Conservation (phyloP, 2,888 invertebrate species). For the Octonoba sinensis region DNA sequence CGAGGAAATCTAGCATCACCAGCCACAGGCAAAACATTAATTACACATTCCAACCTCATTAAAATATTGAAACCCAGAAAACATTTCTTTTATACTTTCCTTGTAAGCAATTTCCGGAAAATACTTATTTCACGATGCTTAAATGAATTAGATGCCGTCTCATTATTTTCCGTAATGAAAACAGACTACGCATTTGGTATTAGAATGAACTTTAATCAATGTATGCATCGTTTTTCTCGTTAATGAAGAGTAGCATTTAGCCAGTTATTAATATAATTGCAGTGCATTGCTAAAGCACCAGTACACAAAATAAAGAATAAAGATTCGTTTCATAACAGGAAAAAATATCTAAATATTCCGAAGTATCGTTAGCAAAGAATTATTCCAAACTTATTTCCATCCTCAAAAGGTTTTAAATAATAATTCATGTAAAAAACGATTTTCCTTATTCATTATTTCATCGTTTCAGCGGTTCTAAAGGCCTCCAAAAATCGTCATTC, state of each 20-base stretch:
- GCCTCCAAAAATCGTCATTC: too few relatives aligned
- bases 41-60: constrained; percentile 5
- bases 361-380: too few relatives aligned
- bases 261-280: background rate
- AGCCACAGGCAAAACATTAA: constrained; percentile 3
- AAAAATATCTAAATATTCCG: too few relatives aligned
- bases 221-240: background rate
- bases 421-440: too few relatives aligned
- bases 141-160: constrained; percentile 5
- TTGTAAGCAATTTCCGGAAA: constrained; percentile 6
- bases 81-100: background rate
- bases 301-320: too few relatives aligned
- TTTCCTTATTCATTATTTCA: too few relatives aligned
- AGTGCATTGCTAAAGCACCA: too few relatives aligned
- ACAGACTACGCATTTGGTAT: background rate
- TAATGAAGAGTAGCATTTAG: background rate
- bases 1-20: background rate
- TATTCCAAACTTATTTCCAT: too few relatives aligned
- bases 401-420: too few relatives aligned
- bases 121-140: constrained; percentile 3
- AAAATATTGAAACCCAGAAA: constrained; percentile 5
- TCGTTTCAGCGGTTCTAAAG: too few relatives aligned
- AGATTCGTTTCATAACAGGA: too few relatives aligned
- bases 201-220: constrained; percentile 1
- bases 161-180: constrained; percentile 7